Evolutionary conservation across 2,113 vertebrate species (phyloP).

Genomic region (Myiagra hebetior): DNA sequence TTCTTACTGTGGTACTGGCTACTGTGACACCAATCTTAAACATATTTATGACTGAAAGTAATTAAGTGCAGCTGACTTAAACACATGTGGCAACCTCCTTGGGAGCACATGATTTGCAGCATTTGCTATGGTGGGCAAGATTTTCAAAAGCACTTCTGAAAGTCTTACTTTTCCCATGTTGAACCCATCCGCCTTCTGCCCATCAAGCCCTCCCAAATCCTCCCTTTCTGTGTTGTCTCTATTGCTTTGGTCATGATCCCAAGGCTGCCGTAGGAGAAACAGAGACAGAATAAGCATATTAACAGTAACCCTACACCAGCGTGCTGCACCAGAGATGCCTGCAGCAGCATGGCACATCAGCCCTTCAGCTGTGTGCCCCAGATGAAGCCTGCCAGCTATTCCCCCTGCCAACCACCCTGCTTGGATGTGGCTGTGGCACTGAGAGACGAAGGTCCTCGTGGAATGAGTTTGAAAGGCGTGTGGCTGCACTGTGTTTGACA

Average conservation of each 20-base stretch:
- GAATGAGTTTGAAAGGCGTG: background rate
- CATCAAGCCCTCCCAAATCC: background rate
- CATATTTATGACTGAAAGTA: background rate
- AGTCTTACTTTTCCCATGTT: background rate
- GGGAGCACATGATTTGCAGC: background rate
- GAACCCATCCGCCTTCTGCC: background rate
- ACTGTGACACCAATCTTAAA: background rate
- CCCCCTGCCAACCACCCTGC: background rate
- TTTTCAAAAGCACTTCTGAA: background rate
- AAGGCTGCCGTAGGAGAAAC: background rate
- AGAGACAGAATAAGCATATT: background rate
- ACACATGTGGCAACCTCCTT: background rate
- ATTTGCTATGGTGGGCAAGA: background rate
- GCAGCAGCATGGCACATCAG: background rate
- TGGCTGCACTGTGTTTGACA: background rate
- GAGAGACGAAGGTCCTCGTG: background rate
- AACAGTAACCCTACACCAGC: background rate
- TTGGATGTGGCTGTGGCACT: background rate
- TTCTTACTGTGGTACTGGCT: background rate
- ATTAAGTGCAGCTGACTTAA: background rate
- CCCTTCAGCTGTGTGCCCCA: background rate
- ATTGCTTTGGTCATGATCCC: background rate
- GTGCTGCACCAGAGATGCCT: accelerated
- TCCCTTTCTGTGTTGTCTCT: background rate
- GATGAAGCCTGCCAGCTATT: background rate